Evolutionary conservation across 2,888 invertebrate genomes (phyloP), one percentile per base, ranked within the genome.

Genomic region (Dusona sp.): DNA sequence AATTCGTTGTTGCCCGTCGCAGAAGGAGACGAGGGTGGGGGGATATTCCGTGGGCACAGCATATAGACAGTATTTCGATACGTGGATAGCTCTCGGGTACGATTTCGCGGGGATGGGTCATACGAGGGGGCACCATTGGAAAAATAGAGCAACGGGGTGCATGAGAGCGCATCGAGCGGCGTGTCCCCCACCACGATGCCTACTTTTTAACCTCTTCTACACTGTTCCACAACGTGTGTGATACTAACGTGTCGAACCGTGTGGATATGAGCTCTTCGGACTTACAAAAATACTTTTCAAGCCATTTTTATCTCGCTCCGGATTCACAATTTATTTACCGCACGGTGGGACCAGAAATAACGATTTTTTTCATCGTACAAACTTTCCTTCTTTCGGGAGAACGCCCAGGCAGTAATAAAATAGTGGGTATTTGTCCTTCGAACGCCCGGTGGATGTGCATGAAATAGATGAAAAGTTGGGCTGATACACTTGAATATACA

Each of bases 161-260:
- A 84, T 74, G 74, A 79, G 77, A 77, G 80, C 72, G 72, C 75
- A 80, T 80, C 84, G 79, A 64, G 33, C 29, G 64, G 48, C n/a
- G 73, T 42, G 36, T 57, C 42, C 25, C 83, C 19, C 65, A 70
- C 45, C 54, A 45, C 33, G 11, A n/a, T 22, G 61, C 38, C 48
- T n/a, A n/a, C 42, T 64, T 54, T 61, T 64, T 16, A 19, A 33
- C 70, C 42, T 54, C 61, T 65, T 64, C 51, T 36, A 29, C 22
- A 38, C 45, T 51, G 22, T 33, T 72, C 42, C 25, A 65, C 48
- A 61, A 54, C 68, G 72, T 16, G 48, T 65, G 79, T 67, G 61
- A 87, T 88, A 87, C 79, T 86, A 84, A 86, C 65, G 79, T 79
- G n/a, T 3, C n/a, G 51, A 51, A n/a, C 22, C 22, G 54, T 22